These are phyloP conservation scores for Brachionus paranguensis DNA, from an alignment of 1,140 invertebrate genomes.

Conservation along the genomic window DNA sequence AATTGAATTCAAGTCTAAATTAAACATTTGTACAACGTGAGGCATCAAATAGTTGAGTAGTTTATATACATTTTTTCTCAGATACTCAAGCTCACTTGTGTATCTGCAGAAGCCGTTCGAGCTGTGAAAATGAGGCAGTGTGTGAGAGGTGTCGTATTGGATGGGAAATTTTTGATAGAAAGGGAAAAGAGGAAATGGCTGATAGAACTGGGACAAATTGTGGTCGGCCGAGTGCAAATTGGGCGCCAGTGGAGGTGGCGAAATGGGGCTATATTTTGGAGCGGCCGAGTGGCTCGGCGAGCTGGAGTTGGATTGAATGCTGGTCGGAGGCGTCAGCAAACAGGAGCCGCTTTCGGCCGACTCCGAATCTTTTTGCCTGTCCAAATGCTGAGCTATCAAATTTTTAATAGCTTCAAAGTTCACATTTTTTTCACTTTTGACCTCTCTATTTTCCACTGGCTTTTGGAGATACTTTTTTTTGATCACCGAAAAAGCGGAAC, in stretches of 20 bases:
- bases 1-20: not conserved
- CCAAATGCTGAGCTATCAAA: not conserved
- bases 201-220: not conserved
- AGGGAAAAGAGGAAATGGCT: not conserved
- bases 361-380: not conserved
- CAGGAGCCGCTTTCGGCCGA: not conserved
- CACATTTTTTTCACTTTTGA: not conserved
- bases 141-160: not conserved
- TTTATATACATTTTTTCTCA: conserved; percentile 18
- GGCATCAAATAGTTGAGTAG: conserved; percentile 2
- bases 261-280: not conserved
- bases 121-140: not conserved
- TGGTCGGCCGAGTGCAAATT: not conserved
- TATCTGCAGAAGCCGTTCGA: not conserved
- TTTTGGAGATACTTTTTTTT: not conserved
- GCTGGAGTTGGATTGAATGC: not conserved
- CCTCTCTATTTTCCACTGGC: not conserved
- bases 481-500: not conserved
- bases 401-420: not conserved
- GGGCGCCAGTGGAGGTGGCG: not conserved
- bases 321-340: not conserved
- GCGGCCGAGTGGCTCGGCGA: not conserved
- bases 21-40: not conserved
- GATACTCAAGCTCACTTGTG: not conserved
- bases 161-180: not conserved